phyloP scores from a whole-genome alignment of 2,888 invertebrate genomes.

The Ennomos quercinarius region DNA sequence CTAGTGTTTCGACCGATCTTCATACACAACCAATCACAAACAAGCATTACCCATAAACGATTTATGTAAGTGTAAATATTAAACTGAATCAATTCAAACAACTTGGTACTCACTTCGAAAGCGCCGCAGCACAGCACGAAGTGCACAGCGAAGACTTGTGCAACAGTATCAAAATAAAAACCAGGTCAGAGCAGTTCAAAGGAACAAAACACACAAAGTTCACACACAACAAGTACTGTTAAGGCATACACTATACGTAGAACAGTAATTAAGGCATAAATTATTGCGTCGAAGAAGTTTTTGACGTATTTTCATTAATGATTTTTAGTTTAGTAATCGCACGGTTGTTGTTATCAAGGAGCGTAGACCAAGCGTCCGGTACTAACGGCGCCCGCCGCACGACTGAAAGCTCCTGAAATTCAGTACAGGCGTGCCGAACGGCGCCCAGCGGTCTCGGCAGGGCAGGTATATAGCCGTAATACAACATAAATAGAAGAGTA shows the following conservation, averaged over 20 bases:
- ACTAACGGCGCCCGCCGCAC: slow-evolving; percentile 64
- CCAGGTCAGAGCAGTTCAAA: slow-evolving; percentile 62
- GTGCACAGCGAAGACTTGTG: slow-evolving; percentile 59
- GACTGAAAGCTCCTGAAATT: slow-evolving; percentile 54
- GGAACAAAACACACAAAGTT: slow-evolving; percentile 46
- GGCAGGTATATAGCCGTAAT: slow-evolving; percentile 53
- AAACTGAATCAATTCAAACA: slow-evolving; percentile 13
- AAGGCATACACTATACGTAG: slow-evolving; percentile 44
- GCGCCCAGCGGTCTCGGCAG: slow-evolving; percentile 71
- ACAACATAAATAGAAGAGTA: slow-evolving; percentile 48
- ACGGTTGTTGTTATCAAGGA: slow-evolving; percentile 36
- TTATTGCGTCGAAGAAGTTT: slow-evolving; percentile 51
- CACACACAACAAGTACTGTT: slow-evolving; percentile 41
- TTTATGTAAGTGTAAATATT: background rate
- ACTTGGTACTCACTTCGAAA: slow-evolving; percentile 50
- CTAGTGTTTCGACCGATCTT: slow-evolving; percentile 3
- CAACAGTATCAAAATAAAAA: slow-evolving; percentile 73
- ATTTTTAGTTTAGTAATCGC: slow-evolving; percentile 57
- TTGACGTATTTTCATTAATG: slow-evolving; percentile 66
- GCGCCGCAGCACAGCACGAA: slow-evolving; percentile 42
- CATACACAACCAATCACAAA: background rate
- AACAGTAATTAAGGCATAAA: slow-evolving; percentile 49
- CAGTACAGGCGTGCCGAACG: slow-evolving; percentile 42
- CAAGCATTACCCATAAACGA: background rate
- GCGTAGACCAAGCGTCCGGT: slow-evolving; percentile 46